Conservation (phyloP, 2,888 invertebrate species). For the Eilema caniola region DNA sequence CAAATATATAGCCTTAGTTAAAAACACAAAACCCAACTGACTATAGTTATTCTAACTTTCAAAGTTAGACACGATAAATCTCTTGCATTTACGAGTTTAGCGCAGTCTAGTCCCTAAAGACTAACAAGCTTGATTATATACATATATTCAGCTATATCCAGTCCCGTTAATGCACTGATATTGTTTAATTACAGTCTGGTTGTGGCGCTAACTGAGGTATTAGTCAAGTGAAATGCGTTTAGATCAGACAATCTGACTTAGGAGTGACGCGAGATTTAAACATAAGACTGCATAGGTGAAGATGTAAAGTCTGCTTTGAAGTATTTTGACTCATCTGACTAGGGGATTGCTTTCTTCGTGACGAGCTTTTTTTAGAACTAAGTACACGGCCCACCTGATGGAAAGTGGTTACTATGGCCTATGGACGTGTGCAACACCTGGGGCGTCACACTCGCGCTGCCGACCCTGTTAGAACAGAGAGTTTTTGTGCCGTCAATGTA, state of each 20-base stretch:
- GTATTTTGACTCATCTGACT: no score
- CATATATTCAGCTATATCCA: slow-evolving; percentile 14
- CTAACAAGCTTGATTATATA: slow-evolving; percentile 13
- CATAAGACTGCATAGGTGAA: no score
- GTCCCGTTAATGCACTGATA: slow-evolving; percentile 15
- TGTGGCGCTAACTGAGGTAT: slow-evolving; percentile 13
- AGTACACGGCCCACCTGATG: no score
- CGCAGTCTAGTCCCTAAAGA: slow-evolving; percentile 1
- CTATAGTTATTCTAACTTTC: background rate
- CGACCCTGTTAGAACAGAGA: no score
- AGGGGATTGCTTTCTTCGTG: no score
- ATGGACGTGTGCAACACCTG: no score
- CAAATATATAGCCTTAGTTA: background rate
- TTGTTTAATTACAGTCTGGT: slow-evolving; percentile 25
- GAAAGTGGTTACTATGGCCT: no score
- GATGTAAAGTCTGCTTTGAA: no score
- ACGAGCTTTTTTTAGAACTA: no score
- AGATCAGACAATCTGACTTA: slow-evolving; percentile 14
- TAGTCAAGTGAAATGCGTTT: slow-evolving; percentile 15
- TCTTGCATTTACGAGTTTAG: slow-evolving; percentile 6
- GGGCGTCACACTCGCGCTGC: no score
- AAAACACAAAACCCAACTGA: background rate
- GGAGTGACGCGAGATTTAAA: background rate
- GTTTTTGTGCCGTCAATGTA: no score
- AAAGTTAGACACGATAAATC: background rate